Conservation (phyloP, 2,888 invertebrate species). For the Pristionchus arcanus region DNA sequence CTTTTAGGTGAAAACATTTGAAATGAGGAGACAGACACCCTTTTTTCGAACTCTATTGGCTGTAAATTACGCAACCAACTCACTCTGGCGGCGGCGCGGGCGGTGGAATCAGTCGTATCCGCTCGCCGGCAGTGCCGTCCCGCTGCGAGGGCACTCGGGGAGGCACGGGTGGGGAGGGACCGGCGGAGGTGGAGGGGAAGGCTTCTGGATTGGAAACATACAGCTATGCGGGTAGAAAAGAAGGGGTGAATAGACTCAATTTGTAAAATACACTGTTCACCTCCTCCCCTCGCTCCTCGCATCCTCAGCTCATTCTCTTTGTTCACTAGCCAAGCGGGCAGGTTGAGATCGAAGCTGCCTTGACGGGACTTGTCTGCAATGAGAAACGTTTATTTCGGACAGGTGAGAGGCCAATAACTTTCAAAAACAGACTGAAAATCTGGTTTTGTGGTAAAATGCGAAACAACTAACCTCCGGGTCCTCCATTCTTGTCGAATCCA, state of each 20-base stretch:
- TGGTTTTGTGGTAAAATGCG: no score
- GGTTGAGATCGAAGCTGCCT: not conserved
- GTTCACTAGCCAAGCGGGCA: not conserved
- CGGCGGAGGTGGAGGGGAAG: not conserved
- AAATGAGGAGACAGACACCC: no score
- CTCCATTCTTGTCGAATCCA: not conserved
- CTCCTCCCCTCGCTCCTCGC: not conserved
- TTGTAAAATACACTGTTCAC: not conserved
- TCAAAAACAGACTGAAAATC: no score
- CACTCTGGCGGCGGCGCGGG: slow-evolving; percentile 55
- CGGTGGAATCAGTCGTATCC: slow-evolving; percentile 53
- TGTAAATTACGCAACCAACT: not conserved
- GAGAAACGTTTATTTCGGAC: not conserved
- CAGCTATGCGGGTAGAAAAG: not conserved
- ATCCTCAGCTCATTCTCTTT: slow-evolving; percentile 40
- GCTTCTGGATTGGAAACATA: not conserved
- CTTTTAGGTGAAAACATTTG: no score
- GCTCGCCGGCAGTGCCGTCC: not conserved
- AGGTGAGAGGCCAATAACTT: no score
- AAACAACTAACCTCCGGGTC: not conserved
- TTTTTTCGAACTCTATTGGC: no score
- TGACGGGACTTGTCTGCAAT: slow-evolving; percentile 23
- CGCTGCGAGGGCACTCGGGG: not conserved
- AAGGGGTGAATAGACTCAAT: no score
- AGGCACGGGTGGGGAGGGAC: not conserved